These are phyloP conservation scores for Drosophila lini DNA, from an alignment of 1,140 invertebrate species.

Conservation along the genomic window DNA sequence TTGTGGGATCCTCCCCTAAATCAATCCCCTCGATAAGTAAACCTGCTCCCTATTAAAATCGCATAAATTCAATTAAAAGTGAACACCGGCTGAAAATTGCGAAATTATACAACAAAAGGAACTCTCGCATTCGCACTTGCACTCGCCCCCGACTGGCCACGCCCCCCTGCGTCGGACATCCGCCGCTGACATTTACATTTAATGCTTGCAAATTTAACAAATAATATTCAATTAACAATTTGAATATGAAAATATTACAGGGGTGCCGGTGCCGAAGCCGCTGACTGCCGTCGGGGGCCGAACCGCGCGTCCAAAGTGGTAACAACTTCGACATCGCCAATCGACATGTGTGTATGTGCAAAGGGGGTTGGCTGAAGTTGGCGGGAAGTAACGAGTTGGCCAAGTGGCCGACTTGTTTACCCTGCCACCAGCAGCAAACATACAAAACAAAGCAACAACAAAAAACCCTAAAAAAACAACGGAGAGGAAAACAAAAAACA, in stretches of 20 bases:
- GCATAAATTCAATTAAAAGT: slow-evolving; percentile 64
- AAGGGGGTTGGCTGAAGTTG: slow-evolving; percentile 10
- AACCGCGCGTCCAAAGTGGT: slow-evolving; percentile 70
- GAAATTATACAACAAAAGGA: slow-evolving; percentile 43
- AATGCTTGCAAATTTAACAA: slow-evolving; percentile 84
- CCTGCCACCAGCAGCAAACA: slow-evolving; percentile 65
- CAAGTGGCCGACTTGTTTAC: slow-evolving; percentile 80
- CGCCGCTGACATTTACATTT: slow-evolving; percentile 78
- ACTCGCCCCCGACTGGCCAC: slow-evolving; percentile 44
- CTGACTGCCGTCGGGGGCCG: slow-evolving; percentile 63
- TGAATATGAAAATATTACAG: slow-evolving; percentile 83
- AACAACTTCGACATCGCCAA: slow-evolving; percentile 78
- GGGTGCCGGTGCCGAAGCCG: slow-evolving; percentile 32
- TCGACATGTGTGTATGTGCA: slow-evolving; percentile 25
- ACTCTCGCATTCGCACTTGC: slow-evolving; percentile 20
- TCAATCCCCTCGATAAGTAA: background rate
- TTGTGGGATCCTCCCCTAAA: background rate
- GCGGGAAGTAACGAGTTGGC: slow-evolving; percentile 64
- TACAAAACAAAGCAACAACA: slow-evolving; percentile 36
- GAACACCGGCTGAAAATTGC: slow-evolving; percentile 22
- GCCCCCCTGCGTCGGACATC: slow-evolving; percentile 54
- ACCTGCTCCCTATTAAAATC: slow-evolving; percentile 39
- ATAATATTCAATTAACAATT: slow-evolving; percentile 84
- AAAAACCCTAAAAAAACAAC: slow-evolving; percentile 18
- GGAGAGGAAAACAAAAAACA: slow-evolving; percentile 33